Conservation (phyloP, 1,140 invertebrate genomes). For the Cydia fagiglandana region DNA sequence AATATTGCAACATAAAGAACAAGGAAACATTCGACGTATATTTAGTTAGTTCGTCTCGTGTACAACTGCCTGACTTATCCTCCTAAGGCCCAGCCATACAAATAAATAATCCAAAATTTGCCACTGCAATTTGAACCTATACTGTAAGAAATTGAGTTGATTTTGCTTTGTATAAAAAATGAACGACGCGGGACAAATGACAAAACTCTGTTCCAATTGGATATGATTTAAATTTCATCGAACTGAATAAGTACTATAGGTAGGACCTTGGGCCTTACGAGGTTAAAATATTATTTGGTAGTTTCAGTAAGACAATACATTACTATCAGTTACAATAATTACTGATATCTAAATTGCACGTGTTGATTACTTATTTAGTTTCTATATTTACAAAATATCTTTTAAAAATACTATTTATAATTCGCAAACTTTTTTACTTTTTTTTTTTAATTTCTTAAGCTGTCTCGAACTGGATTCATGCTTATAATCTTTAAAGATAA, state of each 20-base stretch:
- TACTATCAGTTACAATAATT: slow-evolving; percentile 65
- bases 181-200: too few relatives aligned
- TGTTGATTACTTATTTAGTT: slow-evolving; percentile 56
- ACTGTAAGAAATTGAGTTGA: too few relatives aligned
- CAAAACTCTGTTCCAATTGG: too few relatives aligned
- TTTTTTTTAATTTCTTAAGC: slow-evolving; percentile 46
- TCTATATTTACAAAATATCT: slow-evolving; percentile 76
- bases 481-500: slow-evolving; percentile 12
- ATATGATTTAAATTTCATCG: too few relatives aligned
- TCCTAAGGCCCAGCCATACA: too few relatives aligned
- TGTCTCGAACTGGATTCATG: slow-evolving; percentile 46
- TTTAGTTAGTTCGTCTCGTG: neutral
- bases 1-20: too few relatives aligned
- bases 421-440: slow-evolving; percentile 57
- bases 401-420: slow-evolving; percentile 76
- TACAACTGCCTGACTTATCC: neutral
- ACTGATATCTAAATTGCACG: slow-evolving; percentile 72
- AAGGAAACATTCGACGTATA: too few relatives aligned
- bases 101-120: too few relatives aligned
- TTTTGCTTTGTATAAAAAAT: too few relatives aligned
- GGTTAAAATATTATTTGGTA: slow-evolving; percentile 46
- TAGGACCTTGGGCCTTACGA: too few relatives aligned
- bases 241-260: too few relatives aligned
- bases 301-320: slow-evolving; percentile 55
- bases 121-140: too few relatives aligned